Evolutionary conservation across 1,140 invertebrate species (phyloP).

Genomic region (Diprion similis): DNA sequence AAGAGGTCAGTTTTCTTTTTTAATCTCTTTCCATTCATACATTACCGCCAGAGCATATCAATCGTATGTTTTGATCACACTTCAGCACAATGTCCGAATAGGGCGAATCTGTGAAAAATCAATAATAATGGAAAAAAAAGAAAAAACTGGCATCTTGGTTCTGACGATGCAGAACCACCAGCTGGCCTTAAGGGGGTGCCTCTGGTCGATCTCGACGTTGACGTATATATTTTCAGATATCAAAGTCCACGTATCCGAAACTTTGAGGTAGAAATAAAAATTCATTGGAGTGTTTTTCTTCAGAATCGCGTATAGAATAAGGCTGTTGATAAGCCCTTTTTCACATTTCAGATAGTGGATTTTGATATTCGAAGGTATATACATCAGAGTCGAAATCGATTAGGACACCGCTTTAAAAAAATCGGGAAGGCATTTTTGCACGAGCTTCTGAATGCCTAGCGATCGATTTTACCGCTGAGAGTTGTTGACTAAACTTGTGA

Average conservation of each 20-base stretch:
- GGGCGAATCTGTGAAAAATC: background rate
- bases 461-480: conserved; percentile 56
- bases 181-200: background rate
- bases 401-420: background rate
- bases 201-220: too few species aligned
- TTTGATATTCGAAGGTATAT: too few species aligned
- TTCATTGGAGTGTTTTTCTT: background rate
- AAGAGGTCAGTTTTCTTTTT: background rate
- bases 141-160: background rate
- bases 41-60: background rate
- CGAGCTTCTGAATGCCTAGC: conserved; percentile 39
- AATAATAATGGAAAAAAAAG: background rate
- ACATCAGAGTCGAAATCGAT: too few species aligned
- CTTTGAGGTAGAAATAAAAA: too few species aligned
- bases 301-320: background rate
- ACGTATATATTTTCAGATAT: background rate
- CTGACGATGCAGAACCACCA: background rate
- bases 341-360: background rate
- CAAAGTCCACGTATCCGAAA: background rate
- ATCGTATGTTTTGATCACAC: too few species aligned
- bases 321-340: background rate
- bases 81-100: too few species aligned
- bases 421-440: conserved; percentile 3
- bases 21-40: background rate
- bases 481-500: conserved; percentile 56